Evolutionary conservation across 2,797 vertebrate species (phyloP).

Genomic region (Glyptemys insculpta): DNA sequence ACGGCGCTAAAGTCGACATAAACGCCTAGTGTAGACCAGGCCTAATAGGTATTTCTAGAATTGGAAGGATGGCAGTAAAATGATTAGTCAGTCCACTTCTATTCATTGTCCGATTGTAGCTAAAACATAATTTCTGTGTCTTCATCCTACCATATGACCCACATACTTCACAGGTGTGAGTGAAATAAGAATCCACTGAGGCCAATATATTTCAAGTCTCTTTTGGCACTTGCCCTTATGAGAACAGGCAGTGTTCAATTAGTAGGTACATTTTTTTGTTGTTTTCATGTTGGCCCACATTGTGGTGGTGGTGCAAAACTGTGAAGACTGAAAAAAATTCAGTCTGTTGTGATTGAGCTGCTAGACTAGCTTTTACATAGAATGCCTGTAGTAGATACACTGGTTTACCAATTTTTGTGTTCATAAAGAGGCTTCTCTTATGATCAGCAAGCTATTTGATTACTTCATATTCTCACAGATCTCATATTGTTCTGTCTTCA

Average conservation of each 20-base stretch:
- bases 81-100: not conserved
- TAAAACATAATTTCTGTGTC: not conserved
- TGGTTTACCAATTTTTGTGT: not conserved
- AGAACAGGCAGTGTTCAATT: too few relatives aligned
- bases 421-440: not conserved
- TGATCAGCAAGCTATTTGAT: not conserved
- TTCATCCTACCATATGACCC: not conserved
- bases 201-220: not conserved
- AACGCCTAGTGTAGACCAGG: too few relatives aligned
- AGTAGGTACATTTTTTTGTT: too few relatives aligned
- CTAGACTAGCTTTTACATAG: not conserved
- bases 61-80: not conserved
- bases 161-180: not conserved
- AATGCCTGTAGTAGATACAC: not conserved
- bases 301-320: not conserved
- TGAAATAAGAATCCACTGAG: slow-evolving; percentile 18
- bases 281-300: not conserved
- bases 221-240: not conserved
- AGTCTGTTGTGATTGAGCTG: not conserved
- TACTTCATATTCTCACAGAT: not conserved
- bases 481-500: not conserved
- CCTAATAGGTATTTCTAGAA: not conserved
- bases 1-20: too few relatives aligned
- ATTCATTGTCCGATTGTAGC: not conserved
- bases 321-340: too few relatives aligned